Evolutionary conservation across 2,888 invertebrate species (phyloP), one percentile per base, ranked within the genome.

Genomic region (Lypha dubia): DNA sequence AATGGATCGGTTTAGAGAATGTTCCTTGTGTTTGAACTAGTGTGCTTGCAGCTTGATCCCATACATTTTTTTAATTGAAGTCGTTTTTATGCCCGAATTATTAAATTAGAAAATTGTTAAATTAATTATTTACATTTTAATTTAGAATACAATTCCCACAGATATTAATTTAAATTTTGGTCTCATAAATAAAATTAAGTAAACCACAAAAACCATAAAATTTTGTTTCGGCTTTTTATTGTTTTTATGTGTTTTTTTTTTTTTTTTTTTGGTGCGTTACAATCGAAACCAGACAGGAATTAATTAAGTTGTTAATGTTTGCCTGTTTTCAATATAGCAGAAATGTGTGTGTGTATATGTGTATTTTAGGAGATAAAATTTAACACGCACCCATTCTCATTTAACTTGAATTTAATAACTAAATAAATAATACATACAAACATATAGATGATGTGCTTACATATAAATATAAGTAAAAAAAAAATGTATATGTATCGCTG

Each of bases 131-230:
- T 28, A 5, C 28, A 38, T 56, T 38, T 28, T 60, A 58, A 58
- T 49, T 58, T 46, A 13, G n/a, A n/a, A 58, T 49, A 38, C 32
- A 58, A 38, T 38, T 11, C 13, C 35, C n/a, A 24, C 46, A 53
- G 38, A 44, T 67, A 73, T 70, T 49, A 51, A 11, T 80, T 71
- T 71, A 76, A 80, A 76, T 83, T 46, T 63, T 67, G 58, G 17
- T 67, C 58, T 24, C 58, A 80, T 67, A 68, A 67, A 79, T 76
- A 67, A 60, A 73, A 71, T 70, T 49, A 56, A 65, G n/a, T 58
- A 71, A 79, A 71, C 70, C 51, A 13, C 84, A 65, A 68, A 75
- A 70, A 58, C 11, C 53, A 79, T 44, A 15, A 71, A 49, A 74
- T 75, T 67, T 22, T 13, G 53, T 71, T 79, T 44, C 28, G 5